A percentile compares a stretch with the other conserved stretches of the same genome.
Conservation (phyloP, 2,797 vertebrate species). For the Oophaga sylvatica region DNA sequence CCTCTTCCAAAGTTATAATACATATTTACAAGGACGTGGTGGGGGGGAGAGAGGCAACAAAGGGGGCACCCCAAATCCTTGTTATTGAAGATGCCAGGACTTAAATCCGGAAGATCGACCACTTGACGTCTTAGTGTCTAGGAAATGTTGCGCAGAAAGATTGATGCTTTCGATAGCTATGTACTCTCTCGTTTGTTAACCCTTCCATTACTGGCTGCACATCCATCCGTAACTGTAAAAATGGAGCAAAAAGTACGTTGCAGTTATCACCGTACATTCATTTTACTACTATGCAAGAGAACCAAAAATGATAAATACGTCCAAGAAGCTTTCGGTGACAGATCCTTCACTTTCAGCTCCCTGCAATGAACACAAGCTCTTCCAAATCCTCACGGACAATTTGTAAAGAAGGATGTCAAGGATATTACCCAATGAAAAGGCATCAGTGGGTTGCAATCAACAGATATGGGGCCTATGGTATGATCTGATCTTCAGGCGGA, state of each 20-base stretch:
- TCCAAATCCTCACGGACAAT: too few relatives aligned
- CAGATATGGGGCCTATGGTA: too few relatives aligned
- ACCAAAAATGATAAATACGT: too few relatives aligned
- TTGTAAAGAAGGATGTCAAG: too few relatives aligned
- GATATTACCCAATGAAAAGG: too few relatives aligned
- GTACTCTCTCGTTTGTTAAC: neutral
- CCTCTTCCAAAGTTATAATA: conserved; percentile 11
- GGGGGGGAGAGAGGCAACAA: neutral
- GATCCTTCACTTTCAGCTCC: too few relatives aligned
- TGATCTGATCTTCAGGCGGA: too few relatives aligned
- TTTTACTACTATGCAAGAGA: too few relatives aligned
- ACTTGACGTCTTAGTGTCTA: conserved; percentile 49
- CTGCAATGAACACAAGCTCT: too few relatives aligned
- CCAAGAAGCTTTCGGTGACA: too few relatives aligned
- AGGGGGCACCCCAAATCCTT: conserved; percentile 4
- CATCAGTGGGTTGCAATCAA: too few relatives aligned
- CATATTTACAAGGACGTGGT: neutral
- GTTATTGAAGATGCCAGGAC: conserved; percentile 17
- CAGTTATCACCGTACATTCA: too few relatives aligned
- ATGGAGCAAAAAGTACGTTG: neutral
- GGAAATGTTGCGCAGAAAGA: conserved; percentile 14
- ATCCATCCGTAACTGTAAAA: neutral
- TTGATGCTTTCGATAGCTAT: neutral
- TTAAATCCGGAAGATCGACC: conserved; percentile 37
- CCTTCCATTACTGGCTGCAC: neutral